Percentiles rank a stretch among this genome's conserved stretches.
Conservation (phyloP, 2,888 invertebrate genomes). For the Eulithis testata region DNA sequence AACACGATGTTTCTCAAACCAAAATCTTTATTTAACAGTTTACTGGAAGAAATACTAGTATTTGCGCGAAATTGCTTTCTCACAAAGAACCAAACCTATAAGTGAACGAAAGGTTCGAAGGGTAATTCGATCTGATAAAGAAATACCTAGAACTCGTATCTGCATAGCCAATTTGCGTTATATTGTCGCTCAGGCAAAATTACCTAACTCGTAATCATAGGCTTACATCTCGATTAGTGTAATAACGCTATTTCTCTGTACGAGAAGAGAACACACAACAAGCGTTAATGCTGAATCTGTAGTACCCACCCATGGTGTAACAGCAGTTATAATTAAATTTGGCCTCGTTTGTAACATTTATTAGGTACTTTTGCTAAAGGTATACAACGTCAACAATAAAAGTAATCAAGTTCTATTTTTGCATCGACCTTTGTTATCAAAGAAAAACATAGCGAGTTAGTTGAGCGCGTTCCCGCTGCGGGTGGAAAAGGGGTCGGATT, state of each 20-base stretch:
- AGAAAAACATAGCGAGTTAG: constrained; percentile 42
- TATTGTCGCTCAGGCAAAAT: constrained; percentile 27
- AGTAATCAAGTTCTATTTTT: constrained; percentile 37
- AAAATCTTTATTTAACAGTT: constrained; percentile 15
- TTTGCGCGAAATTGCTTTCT: constrained; percentile 23
- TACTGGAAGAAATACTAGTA: constrained; percentile 12
- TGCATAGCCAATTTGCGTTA: constrained; percentile 34
- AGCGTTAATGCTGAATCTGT: constrained; percentile 17
- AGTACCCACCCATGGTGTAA: constrained; percentile 4
- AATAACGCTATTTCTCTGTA: constrained; percentile 29
- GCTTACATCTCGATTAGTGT: constrained; percentile 36
- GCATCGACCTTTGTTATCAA: constrained; percentile 38
- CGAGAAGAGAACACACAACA: constrained; percentile 16
- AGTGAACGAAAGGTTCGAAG: constrained; percentile 32
- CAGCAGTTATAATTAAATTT: constrained; percentile 4
- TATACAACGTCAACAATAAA: constrained; percentile 14
- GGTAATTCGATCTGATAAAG: constrained; percentile 33
- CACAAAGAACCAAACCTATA: constrained; percentile 20
- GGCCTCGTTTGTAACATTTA: background rate
- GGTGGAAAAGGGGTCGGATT: constrained; percentile 43
- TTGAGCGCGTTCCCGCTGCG: constrained; percentile 40
- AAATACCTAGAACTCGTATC: constrained; percentile 25
- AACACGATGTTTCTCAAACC: background rate
- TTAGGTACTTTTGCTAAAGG: background rate
- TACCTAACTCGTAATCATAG: constrained; percentile 31